Conservation (phyloP, 2,888 invertebrate species). For the Notodonta ziczac region DNA sequence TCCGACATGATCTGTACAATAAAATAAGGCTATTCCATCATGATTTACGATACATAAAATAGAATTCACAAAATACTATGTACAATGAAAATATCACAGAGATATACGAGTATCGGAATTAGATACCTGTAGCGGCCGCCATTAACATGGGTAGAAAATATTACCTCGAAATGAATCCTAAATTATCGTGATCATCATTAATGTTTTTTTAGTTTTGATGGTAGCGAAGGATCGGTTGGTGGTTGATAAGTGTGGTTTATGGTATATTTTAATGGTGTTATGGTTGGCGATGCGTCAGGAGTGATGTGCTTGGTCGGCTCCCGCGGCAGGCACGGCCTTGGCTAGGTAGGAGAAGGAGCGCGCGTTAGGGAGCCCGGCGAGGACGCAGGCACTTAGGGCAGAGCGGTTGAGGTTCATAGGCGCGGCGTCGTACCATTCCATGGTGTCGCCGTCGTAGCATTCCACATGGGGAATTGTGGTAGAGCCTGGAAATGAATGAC, state of each 20-base stretch:
- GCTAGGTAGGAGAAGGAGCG: conserved; percentile 86
- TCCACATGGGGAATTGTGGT: conserved; percentile 91
- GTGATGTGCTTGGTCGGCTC: conserved; percentile 74
- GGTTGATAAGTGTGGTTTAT: conserved; percentile 25
- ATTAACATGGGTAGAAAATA: conserved; percentile 5
- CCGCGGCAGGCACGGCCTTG: conserved; percentile 78
- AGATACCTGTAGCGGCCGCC: conserved; percentile 14
- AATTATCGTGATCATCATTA: conserved; percentile 26
- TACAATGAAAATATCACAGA: conserved; percentile 76
- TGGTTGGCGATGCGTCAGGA: conserved; percentile 40
- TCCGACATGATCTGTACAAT: conserved; percentile 64
- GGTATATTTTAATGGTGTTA: conserved; percentile 19
- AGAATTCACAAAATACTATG: conserved; percentile 67
- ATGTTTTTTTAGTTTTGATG: conserved; percentile 16
- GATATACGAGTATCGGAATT: conserved; percentile 16
- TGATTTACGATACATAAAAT: conserved; percentile 72
- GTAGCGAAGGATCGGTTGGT: conserved; percentile 37
- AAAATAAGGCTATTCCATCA: conserved; percentile 56
- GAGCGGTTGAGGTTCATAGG: conserved; percentile 93
- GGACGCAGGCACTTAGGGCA: conserved; percentile 91
- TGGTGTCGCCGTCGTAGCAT: conserved; percentile 88
- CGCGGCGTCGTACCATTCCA: conserved; percentile 88
- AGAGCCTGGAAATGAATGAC: conserved; percentile 75
- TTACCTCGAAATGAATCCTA: conserved; percentile 18
- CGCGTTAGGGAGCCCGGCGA: conserved; percentile 88